Base-by-base conservation (phyloP, 2,888 invertebrate species). In the Aphodius granarius region DNA sequence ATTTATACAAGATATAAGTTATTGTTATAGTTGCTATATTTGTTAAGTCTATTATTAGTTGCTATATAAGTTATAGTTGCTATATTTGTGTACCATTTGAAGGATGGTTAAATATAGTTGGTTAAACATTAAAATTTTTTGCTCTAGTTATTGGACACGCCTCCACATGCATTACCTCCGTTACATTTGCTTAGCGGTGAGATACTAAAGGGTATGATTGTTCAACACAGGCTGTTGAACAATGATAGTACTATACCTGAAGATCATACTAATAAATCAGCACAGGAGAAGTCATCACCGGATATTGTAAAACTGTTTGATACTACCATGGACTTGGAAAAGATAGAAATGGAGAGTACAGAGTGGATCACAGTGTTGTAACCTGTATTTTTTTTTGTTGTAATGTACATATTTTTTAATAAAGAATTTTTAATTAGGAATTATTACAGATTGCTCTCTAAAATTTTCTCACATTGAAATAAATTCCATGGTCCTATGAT, bases 91-190 rank as follows among this genome's bases (percentile, higher is more conserved):
- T n/a, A n/a, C n/a, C n/a, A n/a, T n/a, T n/a, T n/a, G n/a, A n/a
- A n/a, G n/a, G n/a, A n/a, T n/a, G n/a, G n/a, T n/a, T n/a, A n/a
- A n/a, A n/a, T n/a, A n/a, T n/a, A n/a, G n/a, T n/a, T n/a, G n/a
- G n/a, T n/a, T n/a, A n/a, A n/a, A 43, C 43, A 43, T 1, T 43
- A 13, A 9, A 43, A 43, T 43, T 43, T 1, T 43, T 9, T 43
- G 6, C 43, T 13, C 9, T 66, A 77, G 75, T 75, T 85, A 78
- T 79, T 87, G 74, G 85, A 86, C 75, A 82, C 83, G 13, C 86
- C 87, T 2, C 79, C 84, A 16, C 86, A 86, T 73, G 85, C 86
- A 5, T 83, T 86, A 82, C 81, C 84, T 3, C 87, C 87, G 9
- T 81, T 86, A 63, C 81, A 86, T 22, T 79, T 84, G 13, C 79